Conservation (phyloP, 2,113 vertebrate genomes). For the Propithecus coquereli region DNA sequence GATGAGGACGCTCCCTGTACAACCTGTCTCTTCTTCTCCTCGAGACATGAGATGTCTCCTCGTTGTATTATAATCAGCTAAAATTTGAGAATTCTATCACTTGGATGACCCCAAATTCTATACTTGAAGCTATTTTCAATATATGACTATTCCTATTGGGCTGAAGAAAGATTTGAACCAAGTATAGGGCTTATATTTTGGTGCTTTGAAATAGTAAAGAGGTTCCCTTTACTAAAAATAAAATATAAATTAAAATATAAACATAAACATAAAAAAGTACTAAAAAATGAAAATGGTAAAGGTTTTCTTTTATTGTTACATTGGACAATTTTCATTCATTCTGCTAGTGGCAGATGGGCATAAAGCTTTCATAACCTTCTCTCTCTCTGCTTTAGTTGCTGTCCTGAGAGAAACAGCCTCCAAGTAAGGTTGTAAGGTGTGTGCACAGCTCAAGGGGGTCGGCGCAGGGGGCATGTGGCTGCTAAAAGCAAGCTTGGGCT, state of each 20-base stretch:
- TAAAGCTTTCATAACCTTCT: rapidly evolving
- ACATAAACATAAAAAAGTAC: not conserved
- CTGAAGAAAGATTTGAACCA: not conserved
- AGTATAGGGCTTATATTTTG: not conserved
- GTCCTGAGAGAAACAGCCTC: not conserved
- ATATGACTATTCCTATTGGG: not conserved
- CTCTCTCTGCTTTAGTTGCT: not conserved
- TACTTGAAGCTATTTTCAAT: not conserved
- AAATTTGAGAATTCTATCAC: not conserved
- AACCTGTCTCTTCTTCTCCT: not conserved
- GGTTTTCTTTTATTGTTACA: not conserved
- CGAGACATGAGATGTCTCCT: not conserved
- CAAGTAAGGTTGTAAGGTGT: not conserved
- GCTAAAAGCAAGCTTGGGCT: not conserved
- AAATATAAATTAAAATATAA: not conserved
- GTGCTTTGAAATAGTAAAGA: not conserved
- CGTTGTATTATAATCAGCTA: not conserved
- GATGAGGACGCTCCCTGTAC: rapidly evolving
- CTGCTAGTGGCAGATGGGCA: not conserved
- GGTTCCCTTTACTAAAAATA: not conserved
- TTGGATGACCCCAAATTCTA: not conserved
- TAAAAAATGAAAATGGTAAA: not conserved
- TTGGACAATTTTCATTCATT: not conserved
- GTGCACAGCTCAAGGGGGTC: not conserved
- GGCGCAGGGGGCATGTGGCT: not conserved